These are phyloP conservation scores for Alloplasta piceator DNA, from an alignment of 2,888 invertebrate genomes.

Conservation along the genomic window DNA sequence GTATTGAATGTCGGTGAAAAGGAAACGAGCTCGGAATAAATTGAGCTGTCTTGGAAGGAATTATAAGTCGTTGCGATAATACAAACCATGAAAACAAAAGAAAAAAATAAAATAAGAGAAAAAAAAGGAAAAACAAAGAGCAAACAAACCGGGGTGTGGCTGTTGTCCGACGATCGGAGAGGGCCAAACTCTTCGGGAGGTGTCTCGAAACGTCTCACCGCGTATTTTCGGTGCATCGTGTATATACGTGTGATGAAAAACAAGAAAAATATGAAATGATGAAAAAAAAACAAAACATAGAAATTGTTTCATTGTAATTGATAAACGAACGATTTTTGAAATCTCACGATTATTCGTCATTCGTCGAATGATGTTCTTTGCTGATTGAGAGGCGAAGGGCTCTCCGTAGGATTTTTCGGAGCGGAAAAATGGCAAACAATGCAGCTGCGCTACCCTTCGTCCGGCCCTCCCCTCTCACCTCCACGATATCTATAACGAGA, in stretches of 20 bases:
- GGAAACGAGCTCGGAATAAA: conserved; percentile 71
- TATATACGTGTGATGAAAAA: conserved; percentile 73
- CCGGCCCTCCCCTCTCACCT: conserved; percentile 42
- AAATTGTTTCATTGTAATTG: not conserved
- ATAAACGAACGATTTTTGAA: conserved; percentile 16
- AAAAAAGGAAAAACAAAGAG: too few relatives aligned
- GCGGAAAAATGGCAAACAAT: conserved; percentile 59
- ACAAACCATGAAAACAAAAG: conserved; percentile 60
- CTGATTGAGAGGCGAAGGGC: conserved; percentile 64
- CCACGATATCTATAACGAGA: conserved; percentile 55
- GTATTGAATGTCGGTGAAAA: conserved; percentile 78
- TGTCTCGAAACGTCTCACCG: conserved; percentile 71
- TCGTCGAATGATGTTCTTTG: conserved; percentile 66
- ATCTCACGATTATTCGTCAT: conserved; percentile 66
- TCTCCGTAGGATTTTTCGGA: conserved; percentile 77
- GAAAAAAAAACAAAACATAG: conserved; percentile 34
- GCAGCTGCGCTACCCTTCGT: conserved; percentile 74
- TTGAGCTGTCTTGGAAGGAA: conserved; percentile 69
- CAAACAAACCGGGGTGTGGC: conserved; percentile 70
- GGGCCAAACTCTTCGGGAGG: conserved; percentile 77
- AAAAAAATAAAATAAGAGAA: conserved; percentile 28
- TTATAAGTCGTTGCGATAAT: conserved; percentile 81
- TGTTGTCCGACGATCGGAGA: conserved; percentile 81
- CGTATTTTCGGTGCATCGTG: conserved; percentile 78
- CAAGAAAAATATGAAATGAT: conserved; percentile 66